phyloP scores from a whole-genome alignment of 2,113 vertebrate genomes.

The Phodopus roborovskii region DNA sequence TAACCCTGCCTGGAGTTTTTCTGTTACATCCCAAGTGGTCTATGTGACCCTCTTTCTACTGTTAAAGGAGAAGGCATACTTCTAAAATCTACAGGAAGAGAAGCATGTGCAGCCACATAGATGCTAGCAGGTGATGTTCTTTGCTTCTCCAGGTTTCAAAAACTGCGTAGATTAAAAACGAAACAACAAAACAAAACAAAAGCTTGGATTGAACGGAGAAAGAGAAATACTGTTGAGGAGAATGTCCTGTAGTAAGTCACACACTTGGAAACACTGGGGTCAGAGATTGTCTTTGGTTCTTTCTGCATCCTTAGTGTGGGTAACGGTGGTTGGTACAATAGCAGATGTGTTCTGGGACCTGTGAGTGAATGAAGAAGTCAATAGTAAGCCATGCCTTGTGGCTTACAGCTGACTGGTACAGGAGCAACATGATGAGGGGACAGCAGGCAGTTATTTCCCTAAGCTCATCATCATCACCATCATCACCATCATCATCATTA shows the following conservation, averaged over 20 bases:
- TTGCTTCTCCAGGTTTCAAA: neutral
- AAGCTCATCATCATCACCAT: neutral
- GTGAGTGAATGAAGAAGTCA: neutral
- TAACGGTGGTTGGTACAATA: neutral
- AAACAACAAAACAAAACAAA: neutral
- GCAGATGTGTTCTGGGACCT: neutral
- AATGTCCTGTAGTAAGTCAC: neutral
- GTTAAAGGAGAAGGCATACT: neutral
- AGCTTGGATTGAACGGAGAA: neutral
- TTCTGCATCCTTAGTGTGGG: neutral
- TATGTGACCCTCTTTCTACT: neutral
- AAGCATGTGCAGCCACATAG: neutral
- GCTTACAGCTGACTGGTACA: neutral
- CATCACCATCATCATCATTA: neutral
- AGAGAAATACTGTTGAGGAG: neutral
- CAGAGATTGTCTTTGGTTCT: neutral
- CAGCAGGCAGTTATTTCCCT: constrained; percentile 32
- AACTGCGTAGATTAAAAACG: neutral
- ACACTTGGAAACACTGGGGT: neutral
- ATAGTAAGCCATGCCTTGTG: neutral
- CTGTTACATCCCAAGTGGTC: neutral
- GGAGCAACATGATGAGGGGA: constrained; percentile 32
- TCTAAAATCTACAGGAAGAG: neutral
- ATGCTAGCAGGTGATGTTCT: neutral
- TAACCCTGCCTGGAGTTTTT: neutral